These are phyloP conservation scores for Ara ararauna DNA, from an alignment of 2,797 vertebrate genomes.

Conservation along the genomic window DNA sequence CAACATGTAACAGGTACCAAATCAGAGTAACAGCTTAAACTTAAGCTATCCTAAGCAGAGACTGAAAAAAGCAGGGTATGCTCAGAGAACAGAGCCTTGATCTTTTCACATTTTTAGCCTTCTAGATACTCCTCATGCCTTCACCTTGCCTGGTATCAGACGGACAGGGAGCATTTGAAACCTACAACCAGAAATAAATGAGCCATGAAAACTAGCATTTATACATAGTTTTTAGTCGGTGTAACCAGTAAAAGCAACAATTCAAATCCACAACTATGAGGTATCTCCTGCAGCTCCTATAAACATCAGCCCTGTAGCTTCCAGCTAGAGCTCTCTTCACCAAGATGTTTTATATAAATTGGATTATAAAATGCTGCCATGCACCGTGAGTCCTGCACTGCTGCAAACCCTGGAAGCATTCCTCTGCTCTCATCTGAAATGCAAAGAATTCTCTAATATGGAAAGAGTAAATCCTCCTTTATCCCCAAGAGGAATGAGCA, in stretches of 20 bases:
- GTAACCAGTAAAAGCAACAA: background rate
- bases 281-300: background rate
- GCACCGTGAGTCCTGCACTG: background rate
- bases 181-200: background rate
- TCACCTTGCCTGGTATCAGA: background rate
- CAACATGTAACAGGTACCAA: background rate
- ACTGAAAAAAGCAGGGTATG: background rate
- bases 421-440: conserved; percentile 27
- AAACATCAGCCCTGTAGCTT: background rate
- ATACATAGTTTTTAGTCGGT: background rate
- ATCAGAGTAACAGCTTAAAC: background rate
- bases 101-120: background rate
- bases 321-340: background rate
- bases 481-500: conserved; percentile 1
- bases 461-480: conserved; percentile 38
- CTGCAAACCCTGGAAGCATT: background rate
- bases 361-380: background rate
- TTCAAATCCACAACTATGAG: background rate
- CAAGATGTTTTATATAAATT: background rate
- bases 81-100: background rate
- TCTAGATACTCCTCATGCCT: background rate
- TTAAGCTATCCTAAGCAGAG: background rate
- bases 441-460: conserved; percentile 46
- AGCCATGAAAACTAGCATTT: background rate
- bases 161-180: background rate